Evolutionary conservation across 2,888 invertebrate genomes (phyloP), one percentile per base, ranked within the genome.

Genomic region (Limnephilus rhombicus): DNA sequence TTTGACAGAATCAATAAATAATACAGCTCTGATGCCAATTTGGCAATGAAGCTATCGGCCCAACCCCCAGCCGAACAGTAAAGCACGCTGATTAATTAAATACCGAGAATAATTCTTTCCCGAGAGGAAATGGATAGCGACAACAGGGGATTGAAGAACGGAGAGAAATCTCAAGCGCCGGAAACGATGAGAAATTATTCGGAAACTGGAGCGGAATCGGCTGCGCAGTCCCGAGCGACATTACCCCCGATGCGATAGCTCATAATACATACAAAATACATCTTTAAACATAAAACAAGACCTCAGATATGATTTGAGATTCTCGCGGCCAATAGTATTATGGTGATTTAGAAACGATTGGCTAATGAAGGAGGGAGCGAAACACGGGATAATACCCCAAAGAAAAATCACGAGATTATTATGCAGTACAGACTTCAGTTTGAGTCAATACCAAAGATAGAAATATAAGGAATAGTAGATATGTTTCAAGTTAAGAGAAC

Each of bases 141-240:
- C 82, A 82, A 15, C 34, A 18, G 31, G 82, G 82, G 34, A 31
- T 37, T 37, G 12, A 87, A n/a, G 24, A 31, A 15, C 29, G 29
- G 0, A 31, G 31, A 87, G 45, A 45, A 24, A 41, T 86, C 41
- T 45, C 86, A 15, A 29, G 87, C 88, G 12, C 34, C 88, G 80
- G 88, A 88, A 68, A 68, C 80, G 80, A 24, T 68, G 80, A 80
- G 88, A 88, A 88, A 88, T 88, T 68, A 88, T 88, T 80, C 88
- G 88, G 80, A 89, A 89, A 41, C 88, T 80, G n/a, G 24, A 80
- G 88, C 88, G 80, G 80, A 29, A 85, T 85, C 85, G 85, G n/a
- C n/a, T 86, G 86, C 49, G 86, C 86, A 15, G 12, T 86, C 45
- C 24, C 45, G n/a, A 85, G 45, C 12, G 18, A n/a, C n/a, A 68